These are phyloP conservation scores for Yponomeuta evonymella DNA, from an alignment of 2,888 invertebrate species.

Conservation along the genomic window DNA sequence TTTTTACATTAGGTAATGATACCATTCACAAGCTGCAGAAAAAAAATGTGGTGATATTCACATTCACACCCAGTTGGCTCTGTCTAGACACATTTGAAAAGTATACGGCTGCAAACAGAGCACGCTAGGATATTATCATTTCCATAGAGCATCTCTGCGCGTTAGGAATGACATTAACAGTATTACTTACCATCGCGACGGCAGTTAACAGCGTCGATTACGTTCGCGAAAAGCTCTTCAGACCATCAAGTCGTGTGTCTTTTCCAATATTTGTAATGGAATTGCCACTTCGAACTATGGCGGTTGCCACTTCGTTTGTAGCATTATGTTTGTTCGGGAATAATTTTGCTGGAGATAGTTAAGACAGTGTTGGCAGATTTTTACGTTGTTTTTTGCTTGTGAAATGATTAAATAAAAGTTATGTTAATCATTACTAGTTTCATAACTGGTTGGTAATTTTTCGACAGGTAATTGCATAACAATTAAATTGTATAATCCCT, in stretches of 20 bases:
- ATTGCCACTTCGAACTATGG: not conserved
- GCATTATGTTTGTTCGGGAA: not conserved
- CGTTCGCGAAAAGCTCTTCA: not conserved
- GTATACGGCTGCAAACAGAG: not conserved
- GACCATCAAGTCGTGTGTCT: not conserved
- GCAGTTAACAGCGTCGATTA: not conserved
- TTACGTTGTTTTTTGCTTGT: too few species aligned
- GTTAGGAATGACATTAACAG: not conserved
- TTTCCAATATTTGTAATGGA: slow-evolving; percentile 1
- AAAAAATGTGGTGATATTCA: not conserved
- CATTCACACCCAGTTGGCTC: too few species aligned
- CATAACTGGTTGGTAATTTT: too few species aligned
- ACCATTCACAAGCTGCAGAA: not conserved
- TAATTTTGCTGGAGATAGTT: too few species aligned
- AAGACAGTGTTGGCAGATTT: not conserved
- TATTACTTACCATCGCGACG: not conserved
- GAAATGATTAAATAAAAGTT: too few species aligned
- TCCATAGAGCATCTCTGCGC: not conserved
- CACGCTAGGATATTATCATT: not conserved
- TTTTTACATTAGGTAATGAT: too few species aligned
- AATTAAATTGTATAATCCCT: too few species aligned
- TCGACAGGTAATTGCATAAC: too few species aligned
- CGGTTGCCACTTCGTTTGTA: not conserved
- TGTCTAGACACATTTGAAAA: not conserved
- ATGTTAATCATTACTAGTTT: too few species aligned